phyloP scores from a whole-genome alignment of 92 coral and sea anemone genomes.

The Palythoa heliodiscus region DNA sequence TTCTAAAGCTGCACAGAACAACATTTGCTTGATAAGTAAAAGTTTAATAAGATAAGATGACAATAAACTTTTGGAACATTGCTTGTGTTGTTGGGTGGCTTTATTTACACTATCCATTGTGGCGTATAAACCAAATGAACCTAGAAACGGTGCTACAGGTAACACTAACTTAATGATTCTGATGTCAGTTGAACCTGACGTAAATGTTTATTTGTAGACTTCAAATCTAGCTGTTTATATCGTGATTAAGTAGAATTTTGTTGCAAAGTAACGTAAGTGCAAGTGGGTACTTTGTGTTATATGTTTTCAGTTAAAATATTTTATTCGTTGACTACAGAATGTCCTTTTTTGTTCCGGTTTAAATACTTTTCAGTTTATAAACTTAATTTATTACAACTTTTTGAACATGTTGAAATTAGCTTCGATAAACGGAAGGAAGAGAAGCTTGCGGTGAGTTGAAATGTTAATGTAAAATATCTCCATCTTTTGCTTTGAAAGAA shows the following conservation, averaged over 20 bases:
- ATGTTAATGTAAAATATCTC: no score
- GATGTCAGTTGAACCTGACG: not conserved
- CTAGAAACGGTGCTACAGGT: conserved; percentile 17
- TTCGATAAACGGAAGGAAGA: no score
- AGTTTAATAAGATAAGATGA: conserved; percentile 38
- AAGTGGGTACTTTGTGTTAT: not conserved
- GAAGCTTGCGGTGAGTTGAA: no score
- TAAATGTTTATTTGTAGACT: not conserved
- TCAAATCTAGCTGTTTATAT: not conserved
- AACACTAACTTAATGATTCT: not conserved
- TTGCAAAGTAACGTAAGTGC: not conserved
- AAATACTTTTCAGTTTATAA: no score
- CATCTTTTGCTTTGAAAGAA: no score
- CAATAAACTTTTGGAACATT: conserved; percentile 2
- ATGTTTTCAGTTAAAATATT: no score
- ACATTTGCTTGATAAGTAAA: conserved; percentile 12
- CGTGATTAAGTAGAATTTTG: not conserved
- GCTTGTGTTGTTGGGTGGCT: conserved; percentile 35
- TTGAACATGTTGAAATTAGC: no score
- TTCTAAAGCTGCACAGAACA: not conserved
- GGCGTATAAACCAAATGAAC: conserved; percentile 26
- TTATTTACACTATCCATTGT: conserved; percentile 23
- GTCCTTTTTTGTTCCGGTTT: no score
- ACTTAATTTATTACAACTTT: no score
- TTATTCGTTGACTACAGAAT: no score